Evolutionary conservation across 2,888 invertebrate species (phyloP), one percentile per base, ranked within the genome.

Genomic region (Pyrocoelia pectoralis): DNA sequence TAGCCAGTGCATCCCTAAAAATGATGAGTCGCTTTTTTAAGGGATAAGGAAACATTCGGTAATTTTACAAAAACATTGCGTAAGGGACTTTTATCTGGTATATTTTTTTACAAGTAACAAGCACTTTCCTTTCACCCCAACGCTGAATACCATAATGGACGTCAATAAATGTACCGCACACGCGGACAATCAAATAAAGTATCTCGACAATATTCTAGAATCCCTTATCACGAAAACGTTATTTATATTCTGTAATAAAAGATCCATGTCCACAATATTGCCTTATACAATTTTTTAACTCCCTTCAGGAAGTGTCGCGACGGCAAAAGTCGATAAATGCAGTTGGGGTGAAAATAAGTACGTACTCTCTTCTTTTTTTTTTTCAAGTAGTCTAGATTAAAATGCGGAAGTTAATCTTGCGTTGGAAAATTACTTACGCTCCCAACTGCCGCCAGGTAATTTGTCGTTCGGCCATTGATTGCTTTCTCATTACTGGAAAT

Each of bases 1-100:
- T 92, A 62, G 94, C 93, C 77, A 96, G 83, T 69, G 95, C 94
- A 81, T 95, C 94, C 73, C 95, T 95, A 82, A 53, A 51, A 38
- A 46, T 19, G 46, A 14, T n/a, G n/a, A n/a, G n/a, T n/a, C n/a
- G n/a, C n/a, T n/a, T n/a, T n/a, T n/a, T n/a, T n/a, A n/a, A n/a
- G n/a, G n/a, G n/a, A n/a, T n/a, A n/a, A n/a, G n/a, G n/a, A n/a
- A n/a, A n/a, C n/a, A n/a, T n/a, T n/a, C n/a, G n/a, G n/a, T n/a
- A n/a, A n/a, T n/a, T n/a, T n/a, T n/a, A 24, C 24, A 24, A 3
- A 6, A 3, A 24, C 4, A 6, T 6, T 24, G 24, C 24, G 24
- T 24, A 24, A 24, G 24, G 24, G 24, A 24, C 6, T 5, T 24
- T n/a, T n/a, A n/a, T n/a, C n/a, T n/a, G n/a, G n/a, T n/a, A n/a